These are phyloP conservation scores for Clepsis dumicolana DNA, from an alignment of 2,888 invertebrate genomes.

Conservation along the genomic window DNA sequence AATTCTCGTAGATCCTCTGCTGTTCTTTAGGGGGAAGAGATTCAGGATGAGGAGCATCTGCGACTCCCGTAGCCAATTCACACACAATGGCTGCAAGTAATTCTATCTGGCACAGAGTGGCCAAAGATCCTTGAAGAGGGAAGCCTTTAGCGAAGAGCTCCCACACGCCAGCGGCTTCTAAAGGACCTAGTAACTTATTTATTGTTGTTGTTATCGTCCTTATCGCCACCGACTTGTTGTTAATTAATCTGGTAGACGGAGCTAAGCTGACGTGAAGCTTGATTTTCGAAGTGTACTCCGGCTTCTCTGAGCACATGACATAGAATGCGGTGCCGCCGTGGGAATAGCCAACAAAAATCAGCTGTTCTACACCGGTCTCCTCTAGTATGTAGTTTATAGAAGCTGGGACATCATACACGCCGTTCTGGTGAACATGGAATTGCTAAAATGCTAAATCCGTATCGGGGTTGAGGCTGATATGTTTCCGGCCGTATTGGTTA, in stretches of 20 bases:
- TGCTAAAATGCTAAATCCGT: conserved; percentile 82
- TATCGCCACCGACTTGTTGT: conserved; percentile 66
- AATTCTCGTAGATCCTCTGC: conserved; percentile 60
- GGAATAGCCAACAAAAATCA: conserved; percentile 90
- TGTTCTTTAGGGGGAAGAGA: conserved; percentile 63
- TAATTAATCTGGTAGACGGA: conserved; percentile 84
- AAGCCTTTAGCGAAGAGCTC: conserved; percentile 15
- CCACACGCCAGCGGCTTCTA: conserved; percentile 23
- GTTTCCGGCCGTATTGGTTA: conserved; percentile 77
- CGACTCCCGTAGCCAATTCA: conserved; percentile 37
- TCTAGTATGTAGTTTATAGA: conserved; percentile 66
- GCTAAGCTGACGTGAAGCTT: conserved; percentile 87
- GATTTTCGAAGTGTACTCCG: conserved; percentile 88
- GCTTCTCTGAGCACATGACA: conserved; percentile 88
- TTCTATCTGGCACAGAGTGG: conserved; percentile 1
- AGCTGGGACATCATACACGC: conserved; percentile 91
- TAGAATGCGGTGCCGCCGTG: conserved; percentile 89
- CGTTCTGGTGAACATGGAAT: conserved; percentile 92
- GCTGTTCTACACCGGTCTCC: conserved; percentile 55
- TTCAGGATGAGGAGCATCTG: conserved; percentile 64
- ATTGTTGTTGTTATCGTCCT: conserved; percentile 50
- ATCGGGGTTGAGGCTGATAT: conserved; percentile 68
- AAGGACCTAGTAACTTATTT: neutral
- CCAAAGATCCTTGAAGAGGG: conserved; percentile 18
- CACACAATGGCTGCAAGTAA: conserved; percentile 2